Conservation (phyloP, 2,113 vertebrate genomes). For the Picathartes gymnocephalus region DNA sequence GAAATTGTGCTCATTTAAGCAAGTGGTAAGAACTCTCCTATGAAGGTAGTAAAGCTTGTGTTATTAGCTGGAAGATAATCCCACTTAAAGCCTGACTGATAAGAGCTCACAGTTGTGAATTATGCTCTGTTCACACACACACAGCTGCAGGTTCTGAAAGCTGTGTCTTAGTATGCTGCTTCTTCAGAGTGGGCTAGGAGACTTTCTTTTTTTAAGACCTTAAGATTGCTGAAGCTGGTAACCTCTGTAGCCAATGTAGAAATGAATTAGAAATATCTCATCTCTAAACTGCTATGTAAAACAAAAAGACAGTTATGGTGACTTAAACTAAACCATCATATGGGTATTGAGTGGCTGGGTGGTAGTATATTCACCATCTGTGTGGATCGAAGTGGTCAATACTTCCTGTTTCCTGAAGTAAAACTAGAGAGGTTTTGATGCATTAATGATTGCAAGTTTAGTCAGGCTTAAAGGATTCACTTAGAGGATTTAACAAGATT, state of each 20-base stretch:
- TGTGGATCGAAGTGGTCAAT: neutral
- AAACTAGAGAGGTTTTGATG: neutral
- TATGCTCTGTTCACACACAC: neutral
- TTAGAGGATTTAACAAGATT: slow-evolving; percentile 24
- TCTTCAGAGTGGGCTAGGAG: neutral
- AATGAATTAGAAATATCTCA: neutral
- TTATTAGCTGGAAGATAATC: neutral
- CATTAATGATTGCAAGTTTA: neutral
- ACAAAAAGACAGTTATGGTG: neutral
- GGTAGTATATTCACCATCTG: neutral
- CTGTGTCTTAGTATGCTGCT: neutral
- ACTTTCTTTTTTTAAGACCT: neutral
- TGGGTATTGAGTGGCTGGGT: neutral
- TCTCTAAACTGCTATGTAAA: neutral
- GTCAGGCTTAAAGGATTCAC: slow-evolving; percentile 8
- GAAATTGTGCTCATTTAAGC: neutral
- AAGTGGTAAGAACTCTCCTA: neutral
- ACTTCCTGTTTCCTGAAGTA: neutral
- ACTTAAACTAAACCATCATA: neutral
- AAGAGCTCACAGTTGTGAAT: neutral
- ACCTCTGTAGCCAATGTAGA: neutral
- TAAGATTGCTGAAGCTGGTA: neutral
- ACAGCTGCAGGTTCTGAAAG: neutral
- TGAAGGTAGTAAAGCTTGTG: neutral
- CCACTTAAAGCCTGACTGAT: neutral